phyloP scores from a whole-genome alignment of 2,888 invertebrate species.

The Netelia inedita region DNA sequence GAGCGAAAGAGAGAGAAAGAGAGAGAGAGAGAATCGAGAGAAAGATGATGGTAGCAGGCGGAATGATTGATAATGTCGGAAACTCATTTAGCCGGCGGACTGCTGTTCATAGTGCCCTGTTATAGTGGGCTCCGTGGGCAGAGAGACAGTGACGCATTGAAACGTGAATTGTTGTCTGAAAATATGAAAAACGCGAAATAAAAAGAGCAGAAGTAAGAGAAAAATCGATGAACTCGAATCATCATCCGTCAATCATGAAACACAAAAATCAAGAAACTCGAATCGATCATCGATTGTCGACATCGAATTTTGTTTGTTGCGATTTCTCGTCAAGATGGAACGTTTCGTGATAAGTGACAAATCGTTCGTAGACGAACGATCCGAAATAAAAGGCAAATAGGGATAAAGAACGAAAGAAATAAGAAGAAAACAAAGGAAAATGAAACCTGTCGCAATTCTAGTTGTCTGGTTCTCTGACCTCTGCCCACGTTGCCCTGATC shows the following conservation, averaged over 20 bases:
- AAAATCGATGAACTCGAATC: not conserved
- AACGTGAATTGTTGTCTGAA: slow-evolving; percentile 31
- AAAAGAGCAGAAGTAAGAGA: not conserved
- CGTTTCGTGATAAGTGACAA: not conserved
- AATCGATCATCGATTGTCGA: not conserved
- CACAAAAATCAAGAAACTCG: not conserved
- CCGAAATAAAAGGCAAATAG: not conserved
- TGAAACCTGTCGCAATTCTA: slow-evolving; percentile 36
- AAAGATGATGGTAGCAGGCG: slow-evolving; percentile 63
- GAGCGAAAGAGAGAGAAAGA: slow-evolving; percentile 58
- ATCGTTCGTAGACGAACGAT: not conserved
- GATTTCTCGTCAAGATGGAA: not conserved
- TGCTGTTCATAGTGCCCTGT: slow-evolving; percentile 85
- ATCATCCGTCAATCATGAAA: not conserved
- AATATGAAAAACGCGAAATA: slow-evolving; percentile 1
- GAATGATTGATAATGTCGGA: slow-evolving; percentile 82
- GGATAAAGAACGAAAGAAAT: not conserved
- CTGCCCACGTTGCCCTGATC: slow-evolving; percentile 84
- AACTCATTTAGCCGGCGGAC: slow-evolving; percentile 84
- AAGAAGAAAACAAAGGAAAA: slow-evolving; percentile 18
- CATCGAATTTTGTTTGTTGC: not conserved
- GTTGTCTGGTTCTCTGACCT: slow-evolving; percentile 76
- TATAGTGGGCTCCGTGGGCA: slow-evolving; percentile 84
- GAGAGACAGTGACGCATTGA: slow-evolving; percentile 74
- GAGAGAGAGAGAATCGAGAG: slow-evolving; percentile 50